Evolutionary conservation across 1,140 invertebrate genomes (phyloP), one percentile per base, ranked within the genome.

Genomic region (Plutomurus gul): DNA sequence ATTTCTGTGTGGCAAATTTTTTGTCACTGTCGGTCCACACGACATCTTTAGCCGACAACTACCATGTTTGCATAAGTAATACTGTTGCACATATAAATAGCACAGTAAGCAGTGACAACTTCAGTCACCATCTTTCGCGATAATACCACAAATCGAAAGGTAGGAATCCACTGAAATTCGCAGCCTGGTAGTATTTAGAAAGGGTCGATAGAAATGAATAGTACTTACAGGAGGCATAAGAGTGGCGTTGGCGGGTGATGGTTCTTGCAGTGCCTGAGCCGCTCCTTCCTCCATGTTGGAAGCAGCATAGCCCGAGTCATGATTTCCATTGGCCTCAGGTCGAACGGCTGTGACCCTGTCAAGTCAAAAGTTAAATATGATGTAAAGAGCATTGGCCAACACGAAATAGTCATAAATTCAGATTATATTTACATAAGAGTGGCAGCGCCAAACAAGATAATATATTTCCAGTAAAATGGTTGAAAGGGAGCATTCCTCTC

Each of bases 301-400:
- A 79, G 92, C 89, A 20, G 91, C 92, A 86, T 93, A 93, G 49
- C 92, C 92, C 43, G 92, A 93, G 86, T 94, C 92, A 86, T 93
- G 92, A 88, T 93, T 93, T 78, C 92, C 92, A 85, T 93, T 93
- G 25, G 91, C 46, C 36, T 65, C 56, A 65, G 56, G 56, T 65
- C 56, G 56, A 65, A 65, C 30, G 16, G 27, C 56, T n/a, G 56
- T 65, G 27, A 65, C 56, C 27, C 56, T 65, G 27, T 27, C 25
- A 25, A 60, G 25, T 16, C 51, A 36, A 4, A 65, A 7, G n/a
- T 33, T n/a, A 30, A 65, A 33, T 27, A 27, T 43, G 2, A 43
- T 27, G 51, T 33, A 16, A 65, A 33, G 27, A 36, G 30, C 56
- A 65, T 60, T 27, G 25, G 27, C 18, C 36, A 3, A 25, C 13